Evolutionary conservation across 1,140 invertebrate species (phyloP).

Genomic region (Drosophila sucinea): DNA sequence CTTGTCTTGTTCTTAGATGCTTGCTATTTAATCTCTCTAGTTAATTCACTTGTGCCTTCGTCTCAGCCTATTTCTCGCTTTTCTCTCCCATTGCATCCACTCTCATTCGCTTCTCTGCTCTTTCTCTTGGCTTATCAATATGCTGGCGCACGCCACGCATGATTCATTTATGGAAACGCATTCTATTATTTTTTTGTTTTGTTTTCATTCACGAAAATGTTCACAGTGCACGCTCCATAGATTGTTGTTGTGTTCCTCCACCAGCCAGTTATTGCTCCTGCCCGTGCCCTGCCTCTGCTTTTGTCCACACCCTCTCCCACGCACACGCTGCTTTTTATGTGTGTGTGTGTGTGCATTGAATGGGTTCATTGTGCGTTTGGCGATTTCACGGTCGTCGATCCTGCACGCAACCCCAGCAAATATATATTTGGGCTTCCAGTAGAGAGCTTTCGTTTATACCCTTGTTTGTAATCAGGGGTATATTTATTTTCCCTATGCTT

Average conservation of each 20-base stretch:
- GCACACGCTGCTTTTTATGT: conserved; percentile 26
- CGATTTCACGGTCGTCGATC: conserved; percentile 80
- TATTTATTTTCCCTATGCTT: too few species aligned
- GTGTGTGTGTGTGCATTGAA: conserved; percentile 39
- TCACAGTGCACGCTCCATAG: conserved; percentile 63
- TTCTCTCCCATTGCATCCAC: conserved; percentile 19
- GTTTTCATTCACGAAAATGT: conserved; percentile 73
- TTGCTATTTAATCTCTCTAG: conserved; percentile 59
- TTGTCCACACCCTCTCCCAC: conserved; percentile 19
- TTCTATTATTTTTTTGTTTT: conserved; percentile 61
- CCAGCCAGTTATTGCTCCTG: neutral
- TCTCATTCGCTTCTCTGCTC: conserved; percentile 13
- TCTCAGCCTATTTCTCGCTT: conserved; percentile 57
- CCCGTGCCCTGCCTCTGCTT: neutral
- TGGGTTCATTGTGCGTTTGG: conserved; percentile 74
- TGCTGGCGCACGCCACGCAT: conserved; percentile 49
- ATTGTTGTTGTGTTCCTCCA: conserved; percentile 41
- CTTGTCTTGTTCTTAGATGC: conserved; percentile 56
- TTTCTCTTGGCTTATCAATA: conserved; percentile 51
- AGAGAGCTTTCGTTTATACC: conserved; percentile 16
- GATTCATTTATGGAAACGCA: conserved; percentile 67
- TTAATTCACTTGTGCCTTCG: conserved; percentile 45
- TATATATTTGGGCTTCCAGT: conserved; percentile 24
- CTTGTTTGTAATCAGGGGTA: neutral
- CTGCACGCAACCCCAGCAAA: conserved; percentile 68